A percentile compares a stretch with the other conserved stretches of the same genome.
These are phyloP conservation scores for Agapostemon virescens DNA, from an alignment of 2,888 invertebrate genomes.

Conservation along the genomic window DNA sequence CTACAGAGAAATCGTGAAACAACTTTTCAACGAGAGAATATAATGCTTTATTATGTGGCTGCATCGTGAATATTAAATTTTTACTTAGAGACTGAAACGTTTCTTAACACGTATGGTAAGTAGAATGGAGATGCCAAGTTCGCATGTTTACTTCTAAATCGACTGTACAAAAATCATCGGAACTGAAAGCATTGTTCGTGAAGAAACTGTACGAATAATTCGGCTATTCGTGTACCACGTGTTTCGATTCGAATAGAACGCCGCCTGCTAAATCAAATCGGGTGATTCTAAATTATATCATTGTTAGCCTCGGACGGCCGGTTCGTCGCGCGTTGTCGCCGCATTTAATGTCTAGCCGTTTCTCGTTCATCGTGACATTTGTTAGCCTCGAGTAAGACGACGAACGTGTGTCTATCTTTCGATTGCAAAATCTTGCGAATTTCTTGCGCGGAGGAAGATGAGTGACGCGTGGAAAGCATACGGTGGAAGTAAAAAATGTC, in stretches of 20 bases:
- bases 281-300: slow-evolving; percentile 63
- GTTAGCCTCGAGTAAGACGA: slow-evolving; percentile 21
- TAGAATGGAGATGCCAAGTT: slow-evolving; percentile 17
- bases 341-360: background rate
- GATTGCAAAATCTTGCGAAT: slow-evolving; percentile 3
- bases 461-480: background rate
- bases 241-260: slow-evolving; percentile 29
- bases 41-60: slow-evolving; percentile 23
- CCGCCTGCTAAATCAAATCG: background rate
- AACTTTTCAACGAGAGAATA: slow-evolving; percentile 29
- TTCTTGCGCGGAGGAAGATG: background rate
- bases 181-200: slow-evolving; percentile 16
- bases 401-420: background rate
- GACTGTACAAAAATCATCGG: slow-evolving; percentile 27
- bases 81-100: slow-evolving; percentile 27
- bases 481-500: slow-evolving; percentile 2
- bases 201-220: slow-evolving; percentile 20
- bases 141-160: slow-evolving; percentile 29
- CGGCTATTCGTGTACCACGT: slow-evolving; percentile 15
- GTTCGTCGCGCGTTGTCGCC: slow-evolving; percentile 30
- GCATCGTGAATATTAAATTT: slow-evolving; percentile 24
- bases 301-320: slow-evolving; percentile 73
- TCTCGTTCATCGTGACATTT: slow-evolving; percentile 19
- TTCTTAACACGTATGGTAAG: slow-evolving; percentile 20
- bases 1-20: slow-evolving; percentile 12